Conservation (phyloP, 2,113 vertebrate genomes). For the Myanophis thanlyinensis region DNA sequence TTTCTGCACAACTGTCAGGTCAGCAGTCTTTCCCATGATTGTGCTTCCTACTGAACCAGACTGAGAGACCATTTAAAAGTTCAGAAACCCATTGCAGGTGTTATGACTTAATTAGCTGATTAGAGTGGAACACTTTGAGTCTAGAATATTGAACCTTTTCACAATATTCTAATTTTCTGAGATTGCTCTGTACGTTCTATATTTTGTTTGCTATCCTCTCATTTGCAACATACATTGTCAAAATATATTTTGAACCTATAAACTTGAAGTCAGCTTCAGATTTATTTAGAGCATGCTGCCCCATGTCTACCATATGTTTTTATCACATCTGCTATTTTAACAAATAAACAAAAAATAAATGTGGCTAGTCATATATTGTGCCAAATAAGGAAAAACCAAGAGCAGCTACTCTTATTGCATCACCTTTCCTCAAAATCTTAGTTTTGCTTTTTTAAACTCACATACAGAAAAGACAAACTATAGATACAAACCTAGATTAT, state of each 20-base stretch:
- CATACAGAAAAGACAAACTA: slow-evolving; percentile 43
- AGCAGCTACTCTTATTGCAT: slow-evolving; percentile 78
- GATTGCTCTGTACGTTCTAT: background rate
- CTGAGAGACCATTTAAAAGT: too few species aligned
- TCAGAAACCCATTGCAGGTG: too few species aligned
- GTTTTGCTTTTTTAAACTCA: slow-evolving; percentile 65
- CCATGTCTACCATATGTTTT: slow-evolving; percentile 67
- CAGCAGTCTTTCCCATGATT: too few species aligned
- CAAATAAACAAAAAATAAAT: slow-evolving; percentile 66
- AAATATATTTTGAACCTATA: slow-evolving; percentile 66
- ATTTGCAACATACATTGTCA: slow-evolving; percentile 35
- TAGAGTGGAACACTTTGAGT: too few species aligned
- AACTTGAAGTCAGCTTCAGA: slow-evolving; percentile 62
- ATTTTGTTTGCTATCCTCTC: slow-evolving; percentile 17
- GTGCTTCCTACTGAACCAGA: too few species aligned
- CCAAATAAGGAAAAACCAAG: slow-evolving; percentile 74
- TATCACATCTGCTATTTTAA: slow-evolving; percentile 78
- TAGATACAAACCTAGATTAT: slow-evolving; percentile 73
- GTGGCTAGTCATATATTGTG: slow-evolving; percentile 67
- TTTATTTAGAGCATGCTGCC: slow-evolving; percentile 60
- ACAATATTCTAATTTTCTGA: too few species aligned
- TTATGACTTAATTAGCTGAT: too few species aligned
- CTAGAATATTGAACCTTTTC: too few species aligned
- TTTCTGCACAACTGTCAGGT: too few species aligned
- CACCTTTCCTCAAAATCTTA: slow-evolving; percentile 67